Percentiles rank a stretch among this genome's conserved stretches.
Evolutionary conservation across 2,113 vertebrate species (phyloP).

Genomic region (Ramphastos sulfuratus): DNA sequence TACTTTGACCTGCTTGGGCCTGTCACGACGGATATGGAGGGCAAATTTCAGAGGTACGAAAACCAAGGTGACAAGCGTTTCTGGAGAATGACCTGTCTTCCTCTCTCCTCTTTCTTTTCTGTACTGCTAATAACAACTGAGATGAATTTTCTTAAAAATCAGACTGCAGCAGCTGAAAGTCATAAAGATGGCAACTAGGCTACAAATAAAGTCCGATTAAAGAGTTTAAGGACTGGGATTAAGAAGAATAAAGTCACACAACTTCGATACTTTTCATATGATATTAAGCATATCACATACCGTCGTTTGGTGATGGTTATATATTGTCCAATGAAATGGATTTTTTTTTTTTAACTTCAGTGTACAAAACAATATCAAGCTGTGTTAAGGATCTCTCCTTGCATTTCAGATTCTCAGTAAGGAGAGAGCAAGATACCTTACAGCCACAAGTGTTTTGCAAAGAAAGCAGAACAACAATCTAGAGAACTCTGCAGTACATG

Average conservation of each 20-base stretch:
- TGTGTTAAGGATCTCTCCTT: neutral
- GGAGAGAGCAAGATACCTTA: rapidly evolving
- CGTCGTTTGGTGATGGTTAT: neutral
- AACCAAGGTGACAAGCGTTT: neutral
- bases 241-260: neutral
- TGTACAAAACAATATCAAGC: neutral
- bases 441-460: neutral
- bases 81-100: neutral
- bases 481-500: neutral
- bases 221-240: neutral
- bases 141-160: neutral
- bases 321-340: neutral
- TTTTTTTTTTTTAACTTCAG: neutral
- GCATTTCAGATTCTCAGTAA: neutral
- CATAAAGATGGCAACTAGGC: neutral
- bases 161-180: neutral
- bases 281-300: neutral
- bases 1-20: no score
- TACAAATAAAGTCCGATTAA: neutral
- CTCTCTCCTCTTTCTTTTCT: neutral
- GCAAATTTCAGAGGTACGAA: neutral
- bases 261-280: neutral
- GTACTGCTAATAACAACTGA: neutral
- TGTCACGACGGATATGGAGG: neutral
- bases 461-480: neutral